Percentiles rank a stretch among this genome's conserved stretches.
Evolutionary conservation across 2,797 vertebrate genomes (phyloP).

Genomic region (Crypturellus tataupa): DNA sequence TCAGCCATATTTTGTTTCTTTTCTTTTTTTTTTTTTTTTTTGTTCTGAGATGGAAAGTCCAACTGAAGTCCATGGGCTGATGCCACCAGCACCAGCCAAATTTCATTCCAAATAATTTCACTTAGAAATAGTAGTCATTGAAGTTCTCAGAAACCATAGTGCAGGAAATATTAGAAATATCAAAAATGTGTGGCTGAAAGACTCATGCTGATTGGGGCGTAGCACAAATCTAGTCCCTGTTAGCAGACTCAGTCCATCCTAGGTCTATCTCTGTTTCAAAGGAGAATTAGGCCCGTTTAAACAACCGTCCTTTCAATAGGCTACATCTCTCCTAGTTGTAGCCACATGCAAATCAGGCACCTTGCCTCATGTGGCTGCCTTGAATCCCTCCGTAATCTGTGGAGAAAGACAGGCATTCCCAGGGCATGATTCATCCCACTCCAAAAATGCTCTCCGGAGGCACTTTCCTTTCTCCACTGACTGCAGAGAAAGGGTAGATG

Average conservation of each 20-base stretch:
- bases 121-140: not conserved
- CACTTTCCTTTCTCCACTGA: not conserved
- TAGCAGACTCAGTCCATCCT: not conserved
- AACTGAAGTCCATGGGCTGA: not conserved
- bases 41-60: conserved; percentile 11
- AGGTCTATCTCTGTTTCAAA: conserved; percentile 19
- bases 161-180: conserved; percentile 37
- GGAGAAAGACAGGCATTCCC: not conserved
- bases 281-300: not conserved
- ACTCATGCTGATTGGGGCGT: rapidly evolving
- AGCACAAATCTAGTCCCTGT: not conserved
- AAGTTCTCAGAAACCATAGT: conserved; percentile 47
- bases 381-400: rapidly evolving
- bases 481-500: not conserved
- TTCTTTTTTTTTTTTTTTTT: too few relatives aligned
- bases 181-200: conserved; percentile 28
- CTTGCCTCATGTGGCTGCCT: not conserved
- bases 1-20: not conserved
- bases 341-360: not conserved
- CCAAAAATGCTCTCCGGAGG: not conserved
- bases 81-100: not conserved
- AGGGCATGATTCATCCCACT: rapidly evolving
- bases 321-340: not conserved
- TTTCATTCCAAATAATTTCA: conserved; percentile 5
- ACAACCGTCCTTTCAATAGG: not conserved